A percentile compares a stretch with the other conserved stretches of the same genome.
phyloP scores from a whole-genome alignment of 2,888 invertebrate species.

The Drosophila yooni region DNA sequence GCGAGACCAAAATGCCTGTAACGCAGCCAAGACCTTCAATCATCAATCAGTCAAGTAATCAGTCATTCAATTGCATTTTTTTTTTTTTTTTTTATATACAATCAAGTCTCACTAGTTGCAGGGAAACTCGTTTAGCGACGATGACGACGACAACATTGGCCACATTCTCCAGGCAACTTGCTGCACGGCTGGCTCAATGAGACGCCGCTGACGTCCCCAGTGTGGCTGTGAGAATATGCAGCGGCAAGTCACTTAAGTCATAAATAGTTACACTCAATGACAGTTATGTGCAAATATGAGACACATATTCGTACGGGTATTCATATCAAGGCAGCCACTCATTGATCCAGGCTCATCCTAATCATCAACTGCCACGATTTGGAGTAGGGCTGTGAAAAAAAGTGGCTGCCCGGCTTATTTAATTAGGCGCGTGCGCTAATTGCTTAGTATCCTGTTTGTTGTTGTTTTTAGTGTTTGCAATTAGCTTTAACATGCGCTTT shows the following conservation, averaged over 20 bases:
- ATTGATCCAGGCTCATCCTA: slow-evolving; percentile 23
- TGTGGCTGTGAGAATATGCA: slow-evolving; percentile 54
- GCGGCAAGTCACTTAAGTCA: slow-evolving; percentile 61
- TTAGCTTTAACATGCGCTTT: slow-evolving; percentile 76
- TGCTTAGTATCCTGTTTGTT: slow-evolving; percentile 56
- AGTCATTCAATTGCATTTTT: slow-evolving; percentile 70
- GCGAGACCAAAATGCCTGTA: slow-evolving; percentile 55
- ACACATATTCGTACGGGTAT: slow-evolving; percentile 21
- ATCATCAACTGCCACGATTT: slow-evolving; percentile 22
- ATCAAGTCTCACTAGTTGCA: slow-evolving; percentile 2
- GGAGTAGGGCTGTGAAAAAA: slow-evolving; percentile 8
- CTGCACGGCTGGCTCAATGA: slow-evolving; percentile 12
- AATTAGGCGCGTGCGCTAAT: slow-evolving; percentile 71
- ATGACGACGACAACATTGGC: slow-evolving; percentile 42
- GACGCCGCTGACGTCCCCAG: slow-evolving; percentile 1
- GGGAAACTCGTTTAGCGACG: slow-evolving; percentile 44
- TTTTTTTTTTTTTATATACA: slow-evolving; percentile 18
- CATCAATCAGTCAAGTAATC: slow-evolving; percentile 79
- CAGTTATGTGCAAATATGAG: slow-evolving; percentile 59
- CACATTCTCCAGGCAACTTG: slow-evolving; percentile 50
- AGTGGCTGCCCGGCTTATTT: slow-evolving; percentile 49
- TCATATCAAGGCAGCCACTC: slow-evolving; percentile 5
- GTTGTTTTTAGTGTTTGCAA: slow-evolving; percentile 55
- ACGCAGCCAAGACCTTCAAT: slow-evolving; percentile 69
- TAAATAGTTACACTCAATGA: slow-evolving; percentile 72